These are phyloP conservation scores for Lordiphosa collinella DNA, from an alignment of 1,140 invertebrate species.

Conservation along the genomic window DNA sequence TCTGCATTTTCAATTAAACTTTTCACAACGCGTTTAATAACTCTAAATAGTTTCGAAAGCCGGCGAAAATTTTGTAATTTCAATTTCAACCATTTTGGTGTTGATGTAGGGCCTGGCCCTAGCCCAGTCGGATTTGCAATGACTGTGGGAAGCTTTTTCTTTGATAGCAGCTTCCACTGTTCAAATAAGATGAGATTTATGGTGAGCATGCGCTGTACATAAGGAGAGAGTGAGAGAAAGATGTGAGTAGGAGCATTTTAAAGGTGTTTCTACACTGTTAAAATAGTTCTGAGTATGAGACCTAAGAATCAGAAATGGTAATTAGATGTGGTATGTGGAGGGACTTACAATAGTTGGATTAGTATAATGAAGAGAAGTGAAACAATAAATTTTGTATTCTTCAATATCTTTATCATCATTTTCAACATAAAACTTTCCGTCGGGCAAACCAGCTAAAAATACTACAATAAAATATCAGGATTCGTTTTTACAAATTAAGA, in stretches of 20 bases:
- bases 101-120: slow-evolving; percentile 37
- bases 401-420: too few species aligned
- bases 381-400: too few species aligned
- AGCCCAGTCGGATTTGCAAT: slow-evolving; percentile 13
- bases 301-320: neutral
- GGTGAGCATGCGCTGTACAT: slow-evolving; percentile 43
- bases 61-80: slow-evolving; percentile 17
- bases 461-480: too few species aligned
- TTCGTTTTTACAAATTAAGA: too few species aligned
- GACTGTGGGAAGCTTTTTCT: slow-evolving; percentile 35
- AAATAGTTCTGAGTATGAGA: neutral
- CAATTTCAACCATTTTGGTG: slow-evolving; percentile 33
- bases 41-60: slow-evolving; percentile 61
- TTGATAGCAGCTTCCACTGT: slow-evolving; percentile 7
- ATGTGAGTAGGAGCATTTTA: neutral
- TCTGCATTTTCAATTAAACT: slow-evolving; percentile 65
- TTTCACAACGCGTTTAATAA: slow-evolving; percentile 69
- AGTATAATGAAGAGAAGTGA: too few species aligned
- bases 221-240: neutral
- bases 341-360: too few species aligned
- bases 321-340: too few species aligned
- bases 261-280: slow-evolving; percentile 3
- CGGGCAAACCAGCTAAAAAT: too few species aligned
- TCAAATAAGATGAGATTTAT: slow-evolving; percentile 1
- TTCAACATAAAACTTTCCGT: too few species aligned